Base-by-base conservation (phyloP, 2,797 vertebrate species). In the Microctenopoma stevenorrisi region DNA sequence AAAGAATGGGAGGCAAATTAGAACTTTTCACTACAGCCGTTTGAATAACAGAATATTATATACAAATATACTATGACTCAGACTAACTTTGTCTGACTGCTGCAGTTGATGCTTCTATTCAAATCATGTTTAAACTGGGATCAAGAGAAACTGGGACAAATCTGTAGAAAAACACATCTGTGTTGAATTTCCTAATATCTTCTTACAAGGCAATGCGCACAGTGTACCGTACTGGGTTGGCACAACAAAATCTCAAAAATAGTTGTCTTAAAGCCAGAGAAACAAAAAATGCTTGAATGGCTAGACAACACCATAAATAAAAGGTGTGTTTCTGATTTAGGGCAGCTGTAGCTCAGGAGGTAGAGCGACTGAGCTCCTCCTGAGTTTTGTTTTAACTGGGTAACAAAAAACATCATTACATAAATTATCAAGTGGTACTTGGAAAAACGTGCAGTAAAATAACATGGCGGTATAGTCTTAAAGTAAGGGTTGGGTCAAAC, bases 21-120 rank as follows among this genome's bases (percentile, higher is more conserved):
- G 18, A 4, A 40, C n/a, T 44, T 46, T 64, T 47, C 7, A 30
- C 38, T 4, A 8, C 11, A 53, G 44, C 25, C 15, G 13, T 40
- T 69, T 4, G 35, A 47, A 16, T 49, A 28, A 68, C 14, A 40
- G 42, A 53, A 40, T 12, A 61, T 48, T 42, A 28, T 56, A 42
- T 49, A 47, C 69, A 68, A 57, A 44, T 35, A 16, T 10, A 38
- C 4, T 16, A 6, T 14, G 8, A 9, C 28, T 33, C 30, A 33
- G 30, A 13, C 55, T 61, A 4, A n/a, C 15, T 7, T 10, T 5
- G 18, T 16, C 15, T 1, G 14, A 51, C 50, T 43, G 3, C 15
- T 18, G 11, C 2, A 0, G 10, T n/a, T 0, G 4, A 22, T 33
- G 38, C 38, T 58, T 49, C 16, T 1, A 13, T 8, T 38, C 22